Conservation (phyloP, 92 coral and sea anemone genomes). For the Meandrina meandrites region DNA sequence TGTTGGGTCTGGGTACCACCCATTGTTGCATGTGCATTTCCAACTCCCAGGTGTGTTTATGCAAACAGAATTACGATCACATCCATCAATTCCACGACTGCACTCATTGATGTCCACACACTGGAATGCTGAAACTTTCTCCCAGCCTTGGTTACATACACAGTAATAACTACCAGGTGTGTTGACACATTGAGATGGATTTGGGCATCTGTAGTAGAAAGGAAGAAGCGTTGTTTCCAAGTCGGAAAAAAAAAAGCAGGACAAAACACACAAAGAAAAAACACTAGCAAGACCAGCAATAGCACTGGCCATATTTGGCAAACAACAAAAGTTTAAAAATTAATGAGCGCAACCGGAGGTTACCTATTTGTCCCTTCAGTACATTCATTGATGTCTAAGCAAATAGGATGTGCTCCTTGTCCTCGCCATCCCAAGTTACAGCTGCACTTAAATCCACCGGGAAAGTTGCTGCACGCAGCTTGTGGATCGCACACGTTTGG, state of each 20-base stretch:
- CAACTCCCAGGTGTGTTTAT: constrained; percentile 90
- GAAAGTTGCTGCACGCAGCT: constrained; percentile 23
- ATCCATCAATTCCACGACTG: constrained; percentile 68
- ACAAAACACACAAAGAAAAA: no score
- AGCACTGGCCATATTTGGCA: no score
- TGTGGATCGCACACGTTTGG: constrained; percentile 38
- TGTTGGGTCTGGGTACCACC: constrained; percentile 70
- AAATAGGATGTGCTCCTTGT: constrained; percentile 46
- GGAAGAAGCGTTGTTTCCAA: not conserved
- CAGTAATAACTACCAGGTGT: constrained; percentile 67
- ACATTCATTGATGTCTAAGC: constrained; percentile 56
- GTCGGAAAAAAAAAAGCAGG: no score
- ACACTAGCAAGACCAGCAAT: no score
- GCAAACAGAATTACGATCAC: constrained; percentile 67
- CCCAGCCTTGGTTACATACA: constrained; percentile 59
- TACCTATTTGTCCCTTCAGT: constrained; percentile 32
- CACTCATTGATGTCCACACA: constrained; percentile 75
- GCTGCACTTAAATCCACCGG: constrained; percentile 39
- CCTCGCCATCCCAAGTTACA: constrained; percentile 61
- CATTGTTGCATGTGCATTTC: constrained; percentile 77
- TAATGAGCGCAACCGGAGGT: no score
- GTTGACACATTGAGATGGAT: constrained; percentile 57
- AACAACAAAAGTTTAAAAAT: no score
- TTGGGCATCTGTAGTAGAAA: constrained; percentile 50
- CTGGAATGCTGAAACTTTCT: constrained; percentile 50